Percentiles rank a stretch among this genome's conserved stretches.
These are phyloP conservation scores for Oryzias javanicus DNA, from an alignment of 2,113 vertebrate genomes.

Conservation along the genomic window DNA sequence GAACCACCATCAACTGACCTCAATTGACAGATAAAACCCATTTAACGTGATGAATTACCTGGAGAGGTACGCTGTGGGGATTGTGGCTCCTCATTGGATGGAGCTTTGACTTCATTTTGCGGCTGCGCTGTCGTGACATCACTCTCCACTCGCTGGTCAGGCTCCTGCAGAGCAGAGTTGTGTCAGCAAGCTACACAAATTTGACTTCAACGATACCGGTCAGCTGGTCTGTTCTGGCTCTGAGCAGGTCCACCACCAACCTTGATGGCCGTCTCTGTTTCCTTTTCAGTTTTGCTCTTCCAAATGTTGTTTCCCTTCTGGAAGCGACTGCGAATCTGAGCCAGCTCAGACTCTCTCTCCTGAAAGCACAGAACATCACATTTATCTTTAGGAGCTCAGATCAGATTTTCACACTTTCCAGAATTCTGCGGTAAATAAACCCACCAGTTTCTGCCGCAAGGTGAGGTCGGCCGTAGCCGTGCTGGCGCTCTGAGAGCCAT, in stretches of 20 bases:
- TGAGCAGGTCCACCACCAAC: constrained; percentile 24
- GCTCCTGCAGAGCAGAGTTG: constrained; percentile 22
- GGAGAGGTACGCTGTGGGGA: constrained; percentile 11
- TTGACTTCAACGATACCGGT: too few relatives aligned
- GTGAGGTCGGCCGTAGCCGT: constrained; percentile 82
- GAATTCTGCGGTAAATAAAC: neutral
- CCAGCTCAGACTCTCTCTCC: constrained; percentile 91
- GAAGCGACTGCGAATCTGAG: constrained; percentile 84
- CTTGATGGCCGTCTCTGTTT: constrained; percentile 67
- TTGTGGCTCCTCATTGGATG: neutral
- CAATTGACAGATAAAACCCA: too few relatives aligned
- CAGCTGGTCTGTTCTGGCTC: neutral
- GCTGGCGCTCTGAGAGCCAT: constrained; percentile 73
- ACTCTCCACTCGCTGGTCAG: constrained; percentile 14
- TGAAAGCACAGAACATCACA: constrained; percentile 40
- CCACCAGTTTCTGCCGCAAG: constrained; percentile 87
- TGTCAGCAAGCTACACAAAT: neutral
- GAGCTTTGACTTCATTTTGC: constrained; percentile 12
- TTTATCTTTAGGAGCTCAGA: neutral
- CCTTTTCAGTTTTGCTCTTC: constrained; percentile 72
- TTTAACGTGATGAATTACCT: constrained; percentile 35
- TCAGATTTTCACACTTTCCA: too few relatives aligned
- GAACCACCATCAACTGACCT: too few relatives aligned
- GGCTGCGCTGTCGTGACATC: neutral
- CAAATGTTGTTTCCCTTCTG: constrained; percentile 84